A percentile compares a stretch with the other conserved stretches of the same genome.
These are phyloP conservation scores for Drosophila punjabiensis DNA, from an alignment of 1,140 invertebrate genomes.

Conservation along the genomic window DNA sequence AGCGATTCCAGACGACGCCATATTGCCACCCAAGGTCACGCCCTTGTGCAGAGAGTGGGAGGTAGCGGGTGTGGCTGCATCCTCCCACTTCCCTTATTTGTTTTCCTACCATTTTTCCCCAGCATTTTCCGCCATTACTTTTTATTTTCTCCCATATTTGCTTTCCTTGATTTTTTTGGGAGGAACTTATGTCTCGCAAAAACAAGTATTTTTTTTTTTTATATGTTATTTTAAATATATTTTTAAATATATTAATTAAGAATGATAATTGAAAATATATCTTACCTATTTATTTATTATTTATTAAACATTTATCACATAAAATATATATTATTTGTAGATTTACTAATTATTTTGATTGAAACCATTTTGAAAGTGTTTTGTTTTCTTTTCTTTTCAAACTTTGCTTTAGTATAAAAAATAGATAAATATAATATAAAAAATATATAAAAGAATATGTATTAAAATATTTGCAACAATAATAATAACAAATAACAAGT, in stretches of 20 bases:
- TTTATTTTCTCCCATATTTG: neutral
- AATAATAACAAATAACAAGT: neutral
- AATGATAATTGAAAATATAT: neutral
- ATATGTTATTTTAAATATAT: neutral
- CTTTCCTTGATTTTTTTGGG: neutral
- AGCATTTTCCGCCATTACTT: neutral
- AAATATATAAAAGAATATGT: too few species aligned
- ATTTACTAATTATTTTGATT: neutral
- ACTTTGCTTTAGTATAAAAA: neutral
- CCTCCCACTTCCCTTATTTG: neutral
- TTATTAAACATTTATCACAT: neutral
- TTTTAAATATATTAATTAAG: neutral
- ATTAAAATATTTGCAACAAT: too few species aligned
- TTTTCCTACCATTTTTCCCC: neutral
- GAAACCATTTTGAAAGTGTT: neutral
- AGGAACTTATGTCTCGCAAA: neutral
- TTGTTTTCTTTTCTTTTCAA: neutral
- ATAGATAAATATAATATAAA: neutral
- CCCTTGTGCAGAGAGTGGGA: neutral
- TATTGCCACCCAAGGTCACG: slow-evolving; percentile 22
- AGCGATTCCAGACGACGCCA: slow-evolving; percentile 23
- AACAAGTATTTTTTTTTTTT: neutral
- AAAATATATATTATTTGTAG: too few species aligned
- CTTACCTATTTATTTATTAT: too few species aligned
- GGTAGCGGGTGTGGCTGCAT: neutral